phyloP scores from a whole-genome alignment of 2,113 vertebrate genomes.

The Aramus guarauna region DNA sequence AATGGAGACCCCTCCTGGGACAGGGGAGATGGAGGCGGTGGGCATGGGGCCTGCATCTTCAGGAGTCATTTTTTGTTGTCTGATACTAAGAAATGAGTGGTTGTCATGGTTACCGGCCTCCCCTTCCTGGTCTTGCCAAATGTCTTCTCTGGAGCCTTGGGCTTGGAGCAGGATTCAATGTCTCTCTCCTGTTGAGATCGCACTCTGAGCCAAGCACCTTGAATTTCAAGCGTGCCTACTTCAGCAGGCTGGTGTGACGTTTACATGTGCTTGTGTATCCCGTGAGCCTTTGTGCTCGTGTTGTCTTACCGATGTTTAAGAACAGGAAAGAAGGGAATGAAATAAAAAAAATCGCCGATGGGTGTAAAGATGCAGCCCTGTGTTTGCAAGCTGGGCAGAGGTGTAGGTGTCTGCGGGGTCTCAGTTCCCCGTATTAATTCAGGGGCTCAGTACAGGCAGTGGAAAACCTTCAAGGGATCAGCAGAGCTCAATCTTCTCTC shows the following conservation, averaged over 20 bases:
- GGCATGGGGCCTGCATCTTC: background rate
- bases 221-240: background rate
- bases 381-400: background rate
- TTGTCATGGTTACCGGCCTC: constrained; percentile 45
- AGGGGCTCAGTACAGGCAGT: background rate
- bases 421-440: rapidly evolving
- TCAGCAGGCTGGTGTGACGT: rapidly evolving
- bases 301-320: rapidly evolving
- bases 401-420: background rate
- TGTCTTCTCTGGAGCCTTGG: background rate
- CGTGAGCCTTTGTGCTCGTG: background rate
- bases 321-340: rapidly evolving
- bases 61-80: background rate
- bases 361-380: background rate
- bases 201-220: background rate
- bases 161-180: background rate
- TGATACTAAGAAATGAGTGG: background rate
- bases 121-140: background rate
- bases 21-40: background rate
- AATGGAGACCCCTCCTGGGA: background rate
- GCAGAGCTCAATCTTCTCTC: background rate
- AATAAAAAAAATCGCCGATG: rapidly evolving
- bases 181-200: background rate
- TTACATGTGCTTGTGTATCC: background rate
- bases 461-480: background rate